Evolutionary conservation across 2,888 invertebrate species (phyloP), one percentile per base, ranked within the genome.

Genomic region (Machimus rusticus): DNA sequence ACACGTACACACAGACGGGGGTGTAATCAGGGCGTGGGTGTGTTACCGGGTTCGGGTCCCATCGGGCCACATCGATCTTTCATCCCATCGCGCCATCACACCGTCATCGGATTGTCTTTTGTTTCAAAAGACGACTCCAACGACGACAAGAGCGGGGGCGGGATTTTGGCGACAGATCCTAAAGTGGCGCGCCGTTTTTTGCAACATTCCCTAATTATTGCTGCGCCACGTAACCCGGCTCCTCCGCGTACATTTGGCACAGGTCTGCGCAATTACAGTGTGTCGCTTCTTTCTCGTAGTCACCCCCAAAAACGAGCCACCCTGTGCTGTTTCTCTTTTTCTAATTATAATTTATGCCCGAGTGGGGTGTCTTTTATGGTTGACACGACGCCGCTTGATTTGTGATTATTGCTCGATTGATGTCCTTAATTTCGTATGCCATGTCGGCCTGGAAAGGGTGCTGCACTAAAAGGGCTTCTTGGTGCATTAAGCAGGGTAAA

Each of bases 321-420:
- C 34, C 74, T 85, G 37, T 34, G 46, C 57, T 85, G 74, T 74
- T 85, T 85, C 85, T 84, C 74, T 77, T 88, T 84, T 86, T 85
- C 87, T 89, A 89, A 89, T 89, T 89, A 89, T 89, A 89, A 89
- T 89, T 89, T 89, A 89, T 89, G 77, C 87, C 55, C 51, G 81
- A 87, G 81, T 88, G 78, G 89, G 89, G 88, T 88, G 89, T 86
- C 88, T 88, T 88, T 89, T 88, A 88, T 88, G 87, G 88, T 88
- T 88, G 88, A 89, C 88, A 88, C 84, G 87, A 87, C 85, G 87
- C 77, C 87, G 84, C 86, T 89, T 89, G 89, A 89, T 89, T 89
- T 88, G 88, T 87, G 89, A 89, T 89, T 89, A 89, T 89, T 88
- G 88, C 89, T 78, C 88, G 87, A 88, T 89, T 88, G 88, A 89